Evolutionary conservation across 1,140 invertebrate genomes (phyloP).

Genomic region (Drosophila sturtevanti): DNA sequence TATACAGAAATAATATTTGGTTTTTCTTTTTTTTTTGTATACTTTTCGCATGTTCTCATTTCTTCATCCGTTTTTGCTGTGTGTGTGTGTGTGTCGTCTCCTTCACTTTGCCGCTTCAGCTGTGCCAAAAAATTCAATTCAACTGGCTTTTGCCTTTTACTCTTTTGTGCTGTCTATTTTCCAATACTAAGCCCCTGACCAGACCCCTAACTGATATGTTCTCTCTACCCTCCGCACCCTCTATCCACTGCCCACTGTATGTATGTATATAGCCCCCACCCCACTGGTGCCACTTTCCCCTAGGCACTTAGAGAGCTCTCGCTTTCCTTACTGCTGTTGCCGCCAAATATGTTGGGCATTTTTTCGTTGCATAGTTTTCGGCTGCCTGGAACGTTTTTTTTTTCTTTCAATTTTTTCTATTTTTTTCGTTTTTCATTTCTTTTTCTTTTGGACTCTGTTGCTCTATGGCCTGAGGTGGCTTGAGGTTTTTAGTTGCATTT

Average conservation of each 20-base stretch:
- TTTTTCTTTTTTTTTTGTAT: not conserved
- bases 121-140: constrained; percentile 74
- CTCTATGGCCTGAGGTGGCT: constrained; percentile 52
- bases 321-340: constrained; percentile 25
- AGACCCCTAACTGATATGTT: not conserved
- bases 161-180: constrained; percentile 59
- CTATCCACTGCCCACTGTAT: too few relatives aligned
- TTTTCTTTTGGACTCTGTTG: constrained; percentile 25
- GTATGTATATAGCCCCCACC: too few relatives aligned
- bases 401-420: constrained; percentile 4
- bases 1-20: not conserved
- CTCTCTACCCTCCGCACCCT: too few relatives aligned
- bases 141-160: constrained; percentile 61
- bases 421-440: constrained; percentile 25
- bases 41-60: not conserved
- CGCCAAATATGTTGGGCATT: constrained; percentile 74
- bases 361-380: constrained; percentile 75
- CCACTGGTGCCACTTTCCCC: not conserved
- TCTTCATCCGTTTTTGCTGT: not conserved
- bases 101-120: constrained; percentile 65
- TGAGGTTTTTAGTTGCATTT: constrained; percentile 79
- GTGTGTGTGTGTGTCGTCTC: constrained; percentile 2
- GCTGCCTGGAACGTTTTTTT: constrained; percentile 52
- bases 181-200: constrained; percentile 32
- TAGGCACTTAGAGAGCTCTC: constrained; percentile 28